Conservation (phyloP, 2,888 invertebrate genomes). For the Calliphora vomitoria region DNA sequence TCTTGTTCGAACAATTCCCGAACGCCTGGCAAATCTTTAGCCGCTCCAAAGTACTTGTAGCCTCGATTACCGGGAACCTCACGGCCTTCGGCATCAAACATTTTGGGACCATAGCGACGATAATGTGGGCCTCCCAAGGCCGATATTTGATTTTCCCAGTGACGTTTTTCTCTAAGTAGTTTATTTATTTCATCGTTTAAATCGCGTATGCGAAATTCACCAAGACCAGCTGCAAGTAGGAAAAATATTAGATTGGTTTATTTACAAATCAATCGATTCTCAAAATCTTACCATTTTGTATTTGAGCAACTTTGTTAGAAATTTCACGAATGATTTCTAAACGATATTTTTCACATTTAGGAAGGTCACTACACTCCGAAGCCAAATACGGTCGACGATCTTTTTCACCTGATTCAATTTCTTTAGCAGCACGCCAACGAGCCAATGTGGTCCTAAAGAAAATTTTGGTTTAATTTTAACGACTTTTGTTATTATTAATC, state of each 20-base stretch:
- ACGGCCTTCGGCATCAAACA: slow-evolving; percentile 96
- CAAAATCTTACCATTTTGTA: slow-evolving; percentile 92
- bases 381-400: slow-evolving; percentile 97
- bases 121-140: slow-evolving; percentile 98
- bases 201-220: slow-evolving; percentile 98
- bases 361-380: slow-evolving; percentile 96
- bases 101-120: slow-evolving; percentile 94
- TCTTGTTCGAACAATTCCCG: slow-evolving; percentile 98
- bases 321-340: slow-evolving; percentile 98
- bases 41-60: slow-evolving; percentile 99
- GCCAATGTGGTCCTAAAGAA: slow-evolving; percentile 94
- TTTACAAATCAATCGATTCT: not conserved
- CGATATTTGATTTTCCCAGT: slow-evolving; percentile 99
- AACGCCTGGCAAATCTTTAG: slow-evolving; percentile 98
- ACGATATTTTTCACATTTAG: slow-evolving; percentile 98
- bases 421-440: slow-evolving; percentile 98
- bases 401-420: slow-evolving; percentile 94
- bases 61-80: slow-evolving; percentile 99
- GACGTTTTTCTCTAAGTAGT: slow-evolving; percentile 96
- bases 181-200: slow-evolving; percentile 99
- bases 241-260: not conserved
- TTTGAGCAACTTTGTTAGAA: slow-evolving; percentile 99
- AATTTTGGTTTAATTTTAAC: not conserved
- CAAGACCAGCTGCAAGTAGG: slow-evolving; percentile 93
- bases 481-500: not conserved